A percentile compares a stretch with the other conserved stretches of the same genome.
These are phyloP conservation scores for Psix sp. DNA, from an alignment of 1,140 invertebrate genomes.

Conservation along the genomic window DNA sequence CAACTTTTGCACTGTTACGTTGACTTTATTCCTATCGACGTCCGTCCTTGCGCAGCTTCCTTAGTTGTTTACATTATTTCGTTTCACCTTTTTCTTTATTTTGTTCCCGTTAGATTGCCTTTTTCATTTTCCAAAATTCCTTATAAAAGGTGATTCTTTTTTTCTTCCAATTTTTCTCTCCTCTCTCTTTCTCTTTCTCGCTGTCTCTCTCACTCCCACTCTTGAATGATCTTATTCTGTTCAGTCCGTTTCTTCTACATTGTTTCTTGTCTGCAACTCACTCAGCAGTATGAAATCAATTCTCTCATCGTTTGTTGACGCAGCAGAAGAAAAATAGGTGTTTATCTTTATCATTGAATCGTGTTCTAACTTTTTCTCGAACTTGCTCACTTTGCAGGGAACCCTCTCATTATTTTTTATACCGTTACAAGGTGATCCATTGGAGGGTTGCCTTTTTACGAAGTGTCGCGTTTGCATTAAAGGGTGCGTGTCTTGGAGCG, in stretches of 20 bases:
- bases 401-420: slow-evolving; percentile 51
- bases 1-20: too few species aligned
- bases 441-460: slow-evolving; percentile 38
- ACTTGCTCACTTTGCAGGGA: slow-evolving; percentile 3
- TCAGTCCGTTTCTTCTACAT: too few species aligned
- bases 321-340: slow-evolving; percentile 7
- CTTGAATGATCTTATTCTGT: too few species aligned
- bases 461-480: slow-evolving; percentile 52
- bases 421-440: slow-evolving; percentile 23
- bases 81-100: not conserved
- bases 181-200: too few species aligned
- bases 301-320: not conserved
- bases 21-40: too few species aligned
- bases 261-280: not conserved
- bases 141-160: too few species aligned
- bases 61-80: not conserved
- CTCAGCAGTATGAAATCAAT: not conserved
- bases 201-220: too few species aligned
- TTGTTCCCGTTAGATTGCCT: too few species aligned
- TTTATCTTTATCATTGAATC: slow-evolving; percentile 46
- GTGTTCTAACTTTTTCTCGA: slow-evolving; percentile 19
- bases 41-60: not conserved
- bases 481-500: slow-evolving; percentile 41
- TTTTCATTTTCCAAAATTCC: too few species aligned
- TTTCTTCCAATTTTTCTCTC: too few species aligned